phyloP scores from a whole-genome alignment of 2,888 invertebrate genomes.

The Philopedon plagiatum region DNA sequence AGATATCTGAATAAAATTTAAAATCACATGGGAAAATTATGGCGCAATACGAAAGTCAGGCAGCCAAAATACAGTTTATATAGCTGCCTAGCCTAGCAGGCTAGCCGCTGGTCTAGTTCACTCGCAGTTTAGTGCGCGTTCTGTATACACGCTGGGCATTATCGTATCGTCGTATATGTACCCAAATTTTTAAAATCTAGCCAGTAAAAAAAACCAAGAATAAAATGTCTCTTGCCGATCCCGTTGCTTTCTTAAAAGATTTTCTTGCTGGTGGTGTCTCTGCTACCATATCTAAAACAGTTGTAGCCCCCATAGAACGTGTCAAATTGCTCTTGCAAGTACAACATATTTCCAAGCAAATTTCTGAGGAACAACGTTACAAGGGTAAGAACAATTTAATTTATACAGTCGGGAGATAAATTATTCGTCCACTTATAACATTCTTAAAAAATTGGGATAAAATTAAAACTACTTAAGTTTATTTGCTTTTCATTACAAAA shows the following conservation, averaged over 20 bases:
- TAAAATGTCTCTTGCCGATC: conserved; percentile 74
- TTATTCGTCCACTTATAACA: too few species aligned
- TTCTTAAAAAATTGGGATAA: too few species aligned
- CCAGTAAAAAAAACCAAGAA: conserved; percentile 42
- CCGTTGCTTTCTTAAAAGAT: conserved; percentile 89
- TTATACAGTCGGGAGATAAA: too few species aligned
- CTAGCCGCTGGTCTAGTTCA: conserved; percentile 63
- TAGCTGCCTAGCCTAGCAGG: conserved; percentile 24
- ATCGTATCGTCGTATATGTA: conserved; percentile 50
- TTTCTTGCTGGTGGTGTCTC: conserved; percentile 93
- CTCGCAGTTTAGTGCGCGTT: conserved; percentile 73
- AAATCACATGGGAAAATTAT: too few species aligned
- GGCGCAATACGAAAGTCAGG: too few species aligned
- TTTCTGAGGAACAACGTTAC: conserved; percentile 87
- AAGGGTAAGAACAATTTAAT: conserved; percentile 77
- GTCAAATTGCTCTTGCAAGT: conserved; percentile 95
- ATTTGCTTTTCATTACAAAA: too few species aligned
- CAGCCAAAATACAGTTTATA: too few species aligned
- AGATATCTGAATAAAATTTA: too few species aligned
- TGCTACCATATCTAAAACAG: conserved; percentile 94
- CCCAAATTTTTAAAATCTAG: conserved; percentile 43
- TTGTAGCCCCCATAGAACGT: conserved; percentile 95
- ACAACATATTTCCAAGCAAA: conserved; percentile 94
- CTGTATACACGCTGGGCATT: conserved; percentile 63
- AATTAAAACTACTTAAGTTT: too few species aligned